Base-by-base conservation (phyloP, 2,797 vertebrate genomes). In the Pipistrellus pygmaeus region DNA sequence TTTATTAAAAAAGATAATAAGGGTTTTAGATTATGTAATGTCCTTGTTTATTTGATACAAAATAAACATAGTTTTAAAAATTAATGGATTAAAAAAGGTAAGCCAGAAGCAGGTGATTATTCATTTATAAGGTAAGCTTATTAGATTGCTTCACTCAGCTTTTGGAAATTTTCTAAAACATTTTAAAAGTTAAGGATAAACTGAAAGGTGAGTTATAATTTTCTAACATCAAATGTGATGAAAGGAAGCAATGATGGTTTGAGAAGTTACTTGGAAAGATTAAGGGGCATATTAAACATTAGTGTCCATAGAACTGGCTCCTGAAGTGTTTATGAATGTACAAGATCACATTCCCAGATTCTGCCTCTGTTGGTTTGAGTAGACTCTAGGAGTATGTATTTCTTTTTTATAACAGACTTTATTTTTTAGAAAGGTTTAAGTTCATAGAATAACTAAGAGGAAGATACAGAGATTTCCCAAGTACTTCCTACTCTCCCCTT, bases 21-120 rank as follows among this genome's bases (percentile, higher is more conserved):
- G 14, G 30, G 1, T 1, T 73, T 82, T 81, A 87, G 12, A 84
- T 51, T 69, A 44, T n/a, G 2, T 78, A 51, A 57, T 69, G 25
- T 77, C 7, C 11, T 14, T 91, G 5, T 55, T 83, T 82, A 82
- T 35, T 96, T 91, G 41, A 75, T 53, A 41, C 8, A 71, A 84
- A 83, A 35, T 72, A 84, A 86, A 77, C 23, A 73, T 14, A 57
- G 5, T 75, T 94, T 87, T 90, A 88, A 83, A 89, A 76, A 10
- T 25, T 30, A 93, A 17, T 20, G 18, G 62, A 41, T 87, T 80
- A 87, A 85, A 80, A 84, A 93, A 76, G 78, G 30, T 48, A 62
- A 48, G 4, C 57, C 68, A 88, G 44, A 77, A 93, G 88, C 4
- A 76, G 20, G 6, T 41, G 1, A 88, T 17, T 11, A 46, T 38